Percentiles rank a stretch among this genome's conserved stretches.
Evolutionary conservation across 1,140 invertebrate genomes (phyloP).

Genomic region (Eueides isabella): DNA sequence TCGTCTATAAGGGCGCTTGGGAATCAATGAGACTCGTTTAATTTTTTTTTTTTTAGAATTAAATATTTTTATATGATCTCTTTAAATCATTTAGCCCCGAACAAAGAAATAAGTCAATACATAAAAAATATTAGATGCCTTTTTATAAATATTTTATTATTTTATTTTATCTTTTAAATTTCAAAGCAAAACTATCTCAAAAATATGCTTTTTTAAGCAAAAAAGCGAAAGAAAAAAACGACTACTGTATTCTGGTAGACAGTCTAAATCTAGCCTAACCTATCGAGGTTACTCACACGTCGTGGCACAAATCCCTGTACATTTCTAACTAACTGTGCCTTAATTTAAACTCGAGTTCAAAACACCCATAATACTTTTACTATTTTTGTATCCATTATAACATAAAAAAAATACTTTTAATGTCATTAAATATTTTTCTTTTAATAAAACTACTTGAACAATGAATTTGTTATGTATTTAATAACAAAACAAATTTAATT

Average conservation of each 20-base stretch:
- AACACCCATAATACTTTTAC: not conserved
- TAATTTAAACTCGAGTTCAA: constrained; percentile 2
- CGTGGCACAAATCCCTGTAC: constrained; percentile 21
- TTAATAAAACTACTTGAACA: too few relatives aligned
- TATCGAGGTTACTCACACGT: constrained; percentile 29
- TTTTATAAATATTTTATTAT: too few relatives aligned
- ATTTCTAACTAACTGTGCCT: constrained; percentile 23
- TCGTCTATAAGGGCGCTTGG: too few relatives aligned
- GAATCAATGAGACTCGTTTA: too few relatives aligned
- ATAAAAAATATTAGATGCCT: too few relatives aligned
- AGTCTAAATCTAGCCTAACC: constrained; percentile 32
- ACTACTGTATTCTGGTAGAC: not conserved
- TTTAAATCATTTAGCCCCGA: too few relatives aligned
- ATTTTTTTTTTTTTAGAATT: too few relatives aligned
- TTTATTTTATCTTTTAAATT: not conserved
- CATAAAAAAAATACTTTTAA: not conserved
- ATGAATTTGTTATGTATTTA: not conserved
- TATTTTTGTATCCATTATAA: not conserved
- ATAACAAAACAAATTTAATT: too few relatives aligned
- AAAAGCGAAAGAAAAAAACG: not conserved
- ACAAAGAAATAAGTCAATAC: too few relatives aligned
- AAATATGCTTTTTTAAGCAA: not conserved
- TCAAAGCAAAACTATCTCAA: not conserved
- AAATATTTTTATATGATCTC: too few relatives aligned
- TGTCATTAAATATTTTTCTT: too few relatives aligned